phyloP scores from a whole-genome alignment of 2,797 vertebrate genomes.

The Carapus acus region DNA sequence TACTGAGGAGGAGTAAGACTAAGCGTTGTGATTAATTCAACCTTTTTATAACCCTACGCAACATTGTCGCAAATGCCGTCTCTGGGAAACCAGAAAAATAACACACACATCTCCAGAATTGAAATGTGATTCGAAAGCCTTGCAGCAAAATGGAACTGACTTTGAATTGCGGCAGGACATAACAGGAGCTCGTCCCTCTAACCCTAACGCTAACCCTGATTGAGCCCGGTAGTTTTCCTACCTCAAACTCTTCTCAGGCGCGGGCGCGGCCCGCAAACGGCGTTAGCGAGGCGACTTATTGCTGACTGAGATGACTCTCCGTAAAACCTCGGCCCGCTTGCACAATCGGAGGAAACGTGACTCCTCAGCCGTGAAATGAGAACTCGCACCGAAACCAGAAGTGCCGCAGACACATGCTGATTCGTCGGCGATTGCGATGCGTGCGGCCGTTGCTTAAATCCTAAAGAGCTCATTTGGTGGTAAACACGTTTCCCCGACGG shows the following conservation, averaged over 20 bases:
- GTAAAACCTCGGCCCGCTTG: constrained; percentile 21
- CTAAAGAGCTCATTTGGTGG: constrained; percentile 6
- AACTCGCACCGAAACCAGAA: constrained; percentile 16
- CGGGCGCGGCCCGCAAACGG: no score
- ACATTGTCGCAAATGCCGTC: constrained; percentile 14
- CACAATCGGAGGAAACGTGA: constrained; percentile 16
- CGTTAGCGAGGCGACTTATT: no score
- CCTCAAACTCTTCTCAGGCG: constrained; percentile 2
- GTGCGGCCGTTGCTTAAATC: neutral
- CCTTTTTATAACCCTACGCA: constrained; percentile 25
- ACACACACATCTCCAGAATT: neutral
- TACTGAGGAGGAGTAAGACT: neutral
- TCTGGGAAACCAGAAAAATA: constrained; percentile 7
- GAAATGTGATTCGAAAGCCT: constrained; percentile 25
- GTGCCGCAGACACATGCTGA: constrained; percentile 3
- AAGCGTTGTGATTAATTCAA: constrained; percentile 13
- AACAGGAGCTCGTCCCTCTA: constrained; percentile 12
- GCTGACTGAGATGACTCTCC: constrained; percentile 27
- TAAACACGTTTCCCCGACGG: neutral
- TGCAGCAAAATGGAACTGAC: constrained; percentile 17
- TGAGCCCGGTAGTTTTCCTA: neutral
- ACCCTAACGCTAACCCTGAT: neutral
- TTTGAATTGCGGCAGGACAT: constrained; percentile 15
- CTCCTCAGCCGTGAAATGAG: constrained; percentile 21
- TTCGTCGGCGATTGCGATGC: neutral